Evolutionary conservation across 1,140 invertebrate genomes (phyloP), one percentile per base, ranked within the genome.

Genomic region (Cydia pomonella): DNA sequence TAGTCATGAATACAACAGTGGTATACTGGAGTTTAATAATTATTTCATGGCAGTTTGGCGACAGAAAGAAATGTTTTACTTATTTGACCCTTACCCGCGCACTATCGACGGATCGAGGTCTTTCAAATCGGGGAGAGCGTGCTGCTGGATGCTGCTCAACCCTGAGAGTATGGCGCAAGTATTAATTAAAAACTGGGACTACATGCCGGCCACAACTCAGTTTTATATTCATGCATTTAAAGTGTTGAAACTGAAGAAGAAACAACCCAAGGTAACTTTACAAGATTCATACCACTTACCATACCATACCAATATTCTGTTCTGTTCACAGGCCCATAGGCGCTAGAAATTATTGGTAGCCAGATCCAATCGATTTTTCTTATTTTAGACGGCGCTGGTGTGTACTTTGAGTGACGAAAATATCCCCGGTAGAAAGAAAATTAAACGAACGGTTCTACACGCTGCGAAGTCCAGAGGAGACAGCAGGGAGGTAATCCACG

Each of bases 221-320:
- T 94, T 94, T 81, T 90, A 87, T 73, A 86, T 94, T 23, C 93
- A 94, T 75, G 93, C 93, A 10, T 90, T 94, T 72, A 94, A 94
- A 87, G 93, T 94, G 6, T 77, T 93, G 5, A 92, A 91, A 76
- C 73, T 92, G 27, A 90, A 88, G 75, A 92, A 93, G 76, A 88
- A 75, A 74, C 79, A 91, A 74, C 80, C 81, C 1, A 90, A 90
- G 86, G 90, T 91, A 80, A 38, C 9, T 21, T 71, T 13, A 33
- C 23, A 13, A 50, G 3, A 66, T 44, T 21, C 41, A 18, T 44
- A 3, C 6, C 29, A 6, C 6, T 33, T 33, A 33, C 29, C 6
- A 33, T 33, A 33, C 2, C 6, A 33, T 33, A 33, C 29, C 3
- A 33, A 33, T n/a, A n/a, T n/a, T n/a, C n/a, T n/a, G n/a, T n/a